These are phyloP conservation scores for Apis dorsata DNA, from an alignment of 1,140 invertebrate genomes.

Conservation along the genomic window DNA sequence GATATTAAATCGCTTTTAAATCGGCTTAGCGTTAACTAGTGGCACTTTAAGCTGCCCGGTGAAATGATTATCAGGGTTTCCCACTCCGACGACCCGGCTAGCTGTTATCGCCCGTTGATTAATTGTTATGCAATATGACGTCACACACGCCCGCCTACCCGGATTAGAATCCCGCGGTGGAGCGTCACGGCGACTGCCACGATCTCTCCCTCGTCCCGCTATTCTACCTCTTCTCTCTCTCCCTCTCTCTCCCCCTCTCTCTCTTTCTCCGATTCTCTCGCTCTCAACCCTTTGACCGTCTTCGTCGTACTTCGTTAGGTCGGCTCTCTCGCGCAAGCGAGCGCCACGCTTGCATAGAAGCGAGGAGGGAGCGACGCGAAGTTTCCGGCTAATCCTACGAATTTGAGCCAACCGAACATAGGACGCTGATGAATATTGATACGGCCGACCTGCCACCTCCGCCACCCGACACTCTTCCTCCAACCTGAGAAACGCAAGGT, in stretches of 20 bases:
- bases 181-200: conserved; percentile 64
- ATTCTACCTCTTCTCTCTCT: not conserved
- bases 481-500: conserved; percentile 70
- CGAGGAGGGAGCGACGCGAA: conserved; percentile 71
- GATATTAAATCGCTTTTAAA: conserved; percentile 81
- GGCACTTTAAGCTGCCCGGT: conserved; percentile 81
- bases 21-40: conserved; percentile 81
- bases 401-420: conserved; percentile 80
- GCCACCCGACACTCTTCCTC: conserved; percentile 16
- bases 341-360: conserved; percentile 40
- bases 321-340: conserved; percentile 14
- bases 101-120: conserved; percentile 80
- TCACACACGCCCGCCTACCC: conserved; percentile 70
- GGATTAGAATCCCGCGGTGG: conserved; percentile 76
- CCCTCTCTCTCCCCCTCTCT: conserved; percentile 4
- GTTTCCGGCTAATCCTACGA: conserved; percentile 78
- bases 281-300: conserved; percentile 16
- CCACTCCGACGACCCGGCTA: conserved; percentile 77
- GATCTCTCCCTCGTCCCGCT: conserved; percentile 45
- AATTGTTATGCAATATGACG: conserved; percentile 82
- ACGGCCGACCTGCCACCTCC: conserved; percentile 56
- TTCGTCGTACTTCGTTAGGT: conserved; percentile 34
- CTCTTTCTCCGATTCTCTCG: conserved; percentile 17
- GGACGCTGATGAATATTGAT: conserved; percentile 81
- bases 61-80: conserved; percentile 81